Evolutionary conservation across 1,140 invertebrate species (phyloP).

Genomic region (Tachypleus tridentatus): DNA sequence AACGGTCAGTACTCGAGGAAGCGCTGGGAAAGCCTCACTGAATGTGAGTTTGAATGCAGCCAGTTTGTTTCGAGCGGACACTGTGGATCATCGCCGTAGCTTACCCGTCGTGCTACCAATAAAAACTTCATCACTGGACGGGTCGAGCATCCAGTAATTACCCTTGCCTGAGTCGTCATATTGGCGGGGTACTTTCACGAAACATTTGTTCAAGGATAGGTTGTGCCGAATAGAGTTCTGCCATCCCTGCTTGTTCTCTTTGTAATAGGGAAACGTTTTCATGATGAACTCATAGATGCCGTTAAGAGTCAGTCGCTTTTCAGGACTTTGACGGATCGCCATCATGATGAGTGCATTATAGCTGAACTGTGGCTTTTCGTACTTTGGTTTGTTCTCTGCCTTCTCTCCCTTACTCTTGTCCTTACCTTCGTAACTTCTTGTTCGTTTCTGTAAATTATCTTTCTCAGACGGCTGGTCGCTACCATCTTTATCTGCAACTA

Average conservation of each 20-base stretch:
- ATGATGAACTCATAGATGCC: constrained; percentile 99
- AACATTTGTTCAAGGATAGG: constrained; percentile 91
- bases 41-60: constrained; percentile 34
- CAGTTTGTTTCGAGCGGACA: constrained; percentile 63
- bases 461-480: no score
- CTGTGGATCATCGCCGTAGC: constrained; percentile 67
- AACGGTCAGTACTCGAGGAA: no score
- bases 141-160: constrained; percentile 90
- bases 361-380: constrained; percentile 84
- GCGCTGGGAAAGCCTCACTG: no score
- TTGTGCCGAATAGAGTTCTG: constrained; percentile 97
- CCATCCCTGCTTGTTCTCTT: constrained; percentile 95
- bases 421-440: background rate
- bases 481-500: no score
- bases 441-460: no score
- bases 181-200: constrained; percentile 85
- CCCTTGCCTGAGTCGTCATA: constrained; percentile 87
- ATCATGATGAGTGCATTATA: constrained; percentile 99
- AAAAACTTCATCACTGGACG: constrained; percentile 87
- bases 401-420: constrained; percentile 3
- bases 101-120: constrained; percentile 85
- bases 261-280: constrained; percentile 93
- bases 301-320: constrained; percentile 86
- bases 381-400: background rate
- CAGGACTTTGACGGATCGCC: constrained; percentile 85